These are phyloP conservation scores for Linnaemya tessellans DNA, from an alignment of 2,888 invertebrate genomes.

Conservation along the genomic window DNA sequence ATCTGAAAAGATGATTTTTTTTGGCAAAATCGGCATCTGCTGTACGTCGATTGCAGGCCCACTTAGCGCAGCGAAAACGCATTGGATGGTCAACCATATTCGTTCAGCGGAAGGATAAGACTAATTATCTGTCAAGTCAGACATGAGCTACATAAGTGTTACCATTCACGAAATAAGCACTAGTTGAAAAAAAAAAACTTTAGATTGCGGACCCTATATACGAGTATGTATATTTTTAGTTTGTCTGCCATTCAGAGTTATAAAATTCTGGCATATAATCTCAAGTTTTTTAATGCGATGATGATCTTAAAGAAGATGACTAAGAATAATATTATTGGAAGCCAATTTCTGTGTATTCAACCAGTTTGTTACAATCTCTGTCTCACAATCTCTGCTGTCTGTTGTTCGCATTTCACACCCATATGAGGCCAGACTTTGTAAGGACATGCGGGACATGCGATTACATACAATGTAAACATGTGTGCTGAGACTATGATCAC, in stretches of 20 bases:
- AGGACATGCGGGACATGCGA: conserved; percentile 49
- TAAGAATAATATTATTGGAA: conserved; percentile 34
- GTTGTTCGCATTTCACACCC: conserved; percentile 65
- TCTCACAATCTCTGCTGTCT: conserved; percentile 43
- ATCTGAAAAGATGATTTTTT: too few species aligned
- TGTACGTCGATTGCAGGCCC: too few species aligned
- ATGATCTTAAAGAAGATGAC: conserved; percentile 10
- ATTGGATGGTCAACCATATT: too few species aligned
- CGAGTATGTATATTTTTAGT: background rate
- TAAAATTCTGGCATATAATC: background rate
- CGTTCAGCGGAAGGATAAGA: too few species aligned
- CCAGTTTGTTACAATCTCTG: conserved; percentile 44
- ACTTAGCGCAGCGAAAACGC: too few species aligned
- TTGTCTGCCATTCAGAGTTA: background rate
- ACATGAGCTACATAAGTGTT: too few species aligned
- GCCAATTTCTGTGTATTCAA: background rate
- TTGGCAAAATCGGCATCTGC: too few species aligned
- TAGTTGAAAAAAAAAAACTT: too few species aligned
- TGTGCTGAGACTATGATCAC: conserved; percentile 29
- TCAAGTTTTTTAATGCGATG: conserved; percentile 7
- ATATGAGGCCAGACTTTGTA: conserved; percentile 56
- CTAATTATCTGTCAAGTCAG: too few species aligned
- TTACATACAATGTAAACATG: conserved; percentile 40
- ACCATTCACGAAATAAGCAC: too few species aligned
- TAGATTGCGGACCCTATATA: too few species aligned